Evolutionary conservation across 2,113 vertebrate genomes (phyloP).

Genomic region (Mastomys natalensis): DNA sequence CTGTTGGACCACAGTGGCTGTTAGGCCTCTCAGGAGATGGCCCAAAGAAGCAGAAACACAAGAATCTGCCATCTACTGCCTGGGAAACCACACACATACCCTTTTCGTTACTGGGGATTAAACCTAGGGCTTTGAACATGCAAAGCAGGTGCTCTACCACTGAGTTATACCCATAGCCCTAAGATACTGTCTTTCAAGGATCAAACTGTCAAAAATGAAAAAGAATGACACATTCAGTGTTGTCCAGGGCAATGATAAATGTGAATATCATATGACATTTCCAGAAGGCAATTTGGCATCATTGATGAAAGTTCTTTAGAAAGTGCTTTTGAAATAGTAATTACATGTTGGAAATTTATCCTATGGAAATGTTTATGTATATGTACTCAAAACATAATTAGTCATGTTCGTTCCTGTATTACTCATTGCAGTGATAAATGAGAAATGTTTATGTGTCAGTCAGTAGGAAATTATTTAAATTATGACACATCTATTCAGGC

Average conservation of each 20-base stretch:
- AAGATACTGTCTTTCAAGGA: background rate
- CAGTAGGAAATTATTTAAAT: background rate
- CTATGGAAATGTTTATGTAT: background rate
- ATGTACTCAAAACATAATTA: constrained; percentile 20
- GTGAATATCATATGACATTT: background rate
- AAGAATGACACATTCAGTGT: background rate
- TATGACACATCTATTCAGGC: background rate
- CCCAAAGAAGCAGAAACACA: background rate
- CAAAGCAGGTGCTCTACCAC: background rate
- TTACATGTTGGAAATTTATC: background rate
- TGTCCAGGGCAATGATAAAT: background rate
- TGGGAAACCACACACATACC: background rate
- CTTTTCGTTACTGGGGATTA: background rate
- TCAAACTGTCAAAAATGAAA: background rate
- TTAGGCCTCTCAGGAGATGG: background rate
- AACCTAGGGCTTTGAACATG: background rate
- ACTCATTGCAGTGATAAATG: background rate
- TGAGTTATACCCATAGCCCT: background rate
- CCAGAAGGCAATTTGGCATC: background rate
- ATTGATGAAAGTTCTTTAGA: background rate
- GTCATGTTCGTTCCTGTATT: background rate
- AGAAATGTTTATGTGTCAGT: background rate
- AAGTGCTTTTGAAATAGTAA: background rate
- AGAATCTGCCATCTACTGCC: no score
- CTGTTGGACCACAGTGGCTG: background rate